Conservation (phyloP, 2,797 vertebrate species). For the Hemitrygon akajei region DNA sequence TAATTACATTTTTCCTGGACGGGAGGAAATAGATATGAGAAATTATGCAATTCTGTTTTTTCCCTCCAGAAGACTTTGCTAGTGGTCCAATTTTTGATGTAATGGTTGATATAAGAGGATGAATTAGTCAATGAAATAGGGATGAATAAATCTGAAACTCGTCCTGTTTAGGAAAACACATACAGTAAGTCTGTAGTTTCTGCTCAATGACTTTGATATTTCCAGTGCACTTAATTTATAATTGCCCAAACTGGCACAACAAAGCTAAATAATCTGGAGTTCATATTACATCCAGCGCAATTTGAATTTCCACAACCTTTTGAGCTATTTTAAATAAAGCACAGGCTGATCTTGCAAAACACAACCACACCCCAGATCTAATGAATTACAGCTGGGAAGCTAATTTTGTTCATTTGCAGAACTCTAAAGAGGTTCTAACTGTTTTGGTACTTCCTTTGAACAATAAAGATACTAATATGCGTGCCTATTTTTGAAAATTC, state of each 20-base stretch:
- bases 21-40: background rate
- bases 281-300: background rate
- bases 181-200: background rate
- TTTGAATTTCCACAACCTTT: background rate
- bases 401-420: background rate
- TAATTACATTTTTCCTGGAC: background rate
- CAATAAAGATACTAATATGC: background rate
- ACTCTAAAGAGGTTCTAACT: background rate
- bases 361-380: background rate
- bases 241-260: background rate
- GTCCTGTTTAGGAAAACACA: background rate
- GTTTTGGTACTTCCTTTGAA: background rate
- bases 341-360: background rate
- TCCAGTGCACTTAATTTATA: background rate
- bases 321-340: background rate
- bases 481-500: background rate
- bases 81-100: background rate
- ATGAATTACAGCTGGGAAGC: background rate
- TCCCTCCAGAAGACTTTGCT: background rate
- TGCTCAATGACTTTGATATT: background rate
- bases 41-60: too few species aligned
- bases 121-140: background rate
- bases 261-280: background rate
- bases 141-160: background rate
- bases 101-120: background rate